Conservation (phyloP, 2,888 invertebrate genomes). For the Drosophila kokeensis region DNA sequence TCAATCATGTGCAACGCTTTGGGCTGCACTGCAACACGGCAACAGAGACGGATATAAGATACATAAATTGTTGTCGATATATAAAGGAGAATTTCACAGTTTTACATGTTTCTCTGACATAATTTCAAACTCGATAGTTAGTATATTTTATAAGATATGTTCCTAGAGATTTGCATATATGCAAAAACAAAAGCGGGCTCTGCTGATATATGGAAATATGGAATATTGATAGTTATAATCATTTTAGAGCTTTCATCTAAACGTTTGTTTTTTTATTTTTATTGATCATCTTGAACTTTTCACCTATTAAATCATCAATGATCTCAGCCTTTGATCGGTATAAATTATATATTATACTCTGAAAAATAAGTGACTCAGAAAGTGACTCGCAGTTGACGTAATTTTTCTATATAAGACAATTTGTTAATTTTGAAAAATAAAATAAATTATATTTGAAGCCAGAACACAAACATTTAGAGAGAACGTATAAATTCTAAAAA, state of each 20-base stretch:
- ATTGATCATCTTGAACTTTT: neutral
- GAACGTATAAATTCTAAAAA: neutral
- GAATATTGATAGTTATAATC: neutral
- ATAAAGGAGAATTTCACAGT: neutral
- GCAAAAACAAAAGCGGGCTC: neutral
- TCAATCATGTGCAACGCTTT: slow-evolving; percentile 1
- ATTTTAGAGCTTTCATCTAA: too few species aligned
- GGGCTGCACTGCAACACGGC: neutral
- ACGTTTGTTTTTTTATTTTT: too few species aligned
- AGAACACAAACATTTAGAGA: neutral
- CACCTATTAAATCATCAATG: slow-evolving; percentile 16
- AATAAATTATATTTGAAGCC: neutral
- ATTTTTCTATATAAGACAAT: neutral
- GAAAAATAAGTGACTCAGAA: slow-evolving; percentile 31
- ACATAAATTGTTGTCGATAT: neutral
- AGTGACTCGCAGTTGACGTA: slow-evolving; percentile 27
- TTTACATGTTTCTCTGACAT: neutral
- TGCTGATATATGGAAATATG: neutral
- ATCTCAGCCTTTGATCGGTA: slow-evolving; percentile 29
- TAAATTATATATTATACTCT: slow-evolving; percentile 1
- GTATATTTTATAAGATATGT: neutral
- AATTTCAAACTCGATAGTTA: neutral
- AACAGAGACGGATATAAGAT: neutral
- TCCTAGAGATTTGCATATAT: neutral
- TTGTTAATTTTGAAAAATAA: neutral